Evolutionary conservation across 2,888 invertebrate species (phyloP).

Genomic region (Aelia acuminata): DNA sequence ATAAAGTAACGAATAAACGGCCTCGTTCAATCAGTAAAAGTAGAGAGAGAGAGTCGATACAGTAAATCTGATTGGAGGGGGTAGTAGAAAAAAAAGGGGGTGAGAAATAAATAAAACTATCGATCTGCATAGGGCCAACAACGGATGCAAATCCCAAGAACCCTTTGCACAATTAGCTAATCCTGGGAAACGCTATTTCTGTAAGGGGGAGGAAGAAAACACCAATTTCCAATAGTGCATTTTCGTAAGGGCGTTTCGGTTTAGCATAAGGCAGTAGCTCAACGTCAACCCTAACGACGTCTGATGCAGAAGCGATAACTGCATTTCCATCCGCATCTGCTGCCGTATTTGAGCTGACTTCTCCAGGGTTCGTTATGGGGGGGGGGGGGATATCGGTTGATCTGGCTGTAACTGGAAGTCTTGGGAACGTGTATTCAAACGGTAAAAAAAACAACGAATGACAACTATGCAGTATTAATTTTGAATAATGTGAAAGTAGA

Average conservation of each 20-base stretch:
- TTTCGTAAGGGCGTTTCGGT: background rate
- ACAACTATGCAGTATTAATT: too few relatives aligned
- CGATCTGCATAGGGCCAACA: constrained; percentile 29
- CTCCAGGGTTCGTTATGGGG: background rate
- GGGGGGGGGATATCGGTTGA: background rate
- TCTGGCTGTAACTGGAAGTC: background rate
- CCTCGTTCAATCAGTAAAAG: constrained; percentile 54
- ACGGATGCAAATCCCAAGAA: constrained; percentile 23
- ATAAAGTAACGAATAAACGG: constrained; percentile 51
- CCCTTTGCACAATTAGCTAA: constrained; percentile 36
- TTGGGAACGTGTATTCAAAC: background rate
- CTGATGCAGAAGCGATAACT: constrained; percentile 42
- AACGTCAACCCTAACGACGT: constrained; percentile 34
- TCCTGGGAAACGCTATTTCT: background rate
- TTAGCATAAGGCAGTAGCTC: constrained; percentile 25
- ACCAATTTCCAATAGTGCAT: constrained; percentile 45
- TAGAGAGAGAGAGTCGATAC: constrained; percentile 47
- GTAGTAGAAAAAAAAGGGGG: background rate
- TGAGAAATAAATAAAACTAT: constrained; percentile 20
- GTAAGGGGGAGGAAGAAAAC: background rate
- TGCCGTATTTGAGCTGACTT: background rate
- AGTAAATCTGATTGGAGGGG: constrained; percentile 2
- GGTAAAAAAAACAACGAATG: too few relatives aligned
- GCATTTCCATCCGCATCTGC: constrained; percentile 25
- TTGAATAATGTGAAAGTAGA: too few relatives aligned